phyloP scores from a whole-genome alignment of 2,797 vertebrate genomes.

The Parauchenoglanis ngamensis region DNA sequence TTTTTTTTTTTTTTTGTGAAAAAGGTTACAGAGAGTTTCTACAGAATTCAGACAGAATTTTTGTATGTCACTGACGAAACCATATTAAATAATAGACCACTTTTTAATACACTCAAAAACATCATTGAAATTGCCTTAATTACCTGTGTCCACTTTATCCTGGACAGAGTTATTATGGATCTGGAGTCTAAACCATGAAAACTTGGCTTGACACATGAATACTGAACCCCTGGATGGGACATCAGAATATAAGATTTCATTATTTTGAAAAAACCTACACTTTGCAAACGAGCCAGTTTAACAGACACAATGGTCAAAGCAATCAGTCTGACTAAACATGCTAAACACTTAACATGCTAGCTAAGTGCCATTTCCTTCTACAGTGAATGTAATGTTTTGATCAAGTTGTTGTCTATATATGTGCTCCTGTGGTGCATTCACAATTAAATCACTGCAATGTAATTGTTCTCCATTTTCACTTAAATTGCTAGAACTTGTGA shows the following conservation, averaged over 20 bases:
- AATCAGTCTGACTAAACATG: neutral
- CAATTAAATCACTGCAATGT: neutral
- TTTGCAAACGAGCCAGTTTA: neutral
- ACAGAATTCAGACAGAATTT: neutral
- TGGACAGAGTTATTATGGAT: neutral
- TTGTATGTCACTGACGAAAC: neutral
- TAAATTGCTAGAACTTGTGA: neutral
- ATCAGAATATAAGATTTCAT: neutral
- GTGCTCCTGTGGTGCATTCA: neutral
- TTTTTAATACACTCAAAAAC: neutral
- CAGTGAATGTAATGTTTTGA: neutral
- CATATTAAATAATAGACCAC: neutral
- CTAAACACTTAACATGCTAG: neutral
- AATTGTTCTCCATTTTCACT: neutral
- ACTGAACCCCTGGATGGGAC: neutral
- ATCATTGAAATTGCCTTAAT: neutral
- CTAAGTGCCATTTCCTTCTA: neutral
- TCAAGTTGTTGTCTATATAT: neutral
- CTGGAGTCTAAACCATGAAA: neutral
- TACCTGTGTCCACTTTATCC: neutral
- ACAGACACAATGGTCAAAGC: neutral
- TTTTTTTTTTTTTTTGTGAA: neutral
- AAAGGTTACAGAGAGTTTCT: neutral
- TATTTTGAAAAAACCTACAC: neutral
- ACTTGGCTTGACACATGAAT: neutral